phyloP scores from a whole-genome alignment of 2,113 vertebrate species.

The Opisthocomus hoazin region DNA sequence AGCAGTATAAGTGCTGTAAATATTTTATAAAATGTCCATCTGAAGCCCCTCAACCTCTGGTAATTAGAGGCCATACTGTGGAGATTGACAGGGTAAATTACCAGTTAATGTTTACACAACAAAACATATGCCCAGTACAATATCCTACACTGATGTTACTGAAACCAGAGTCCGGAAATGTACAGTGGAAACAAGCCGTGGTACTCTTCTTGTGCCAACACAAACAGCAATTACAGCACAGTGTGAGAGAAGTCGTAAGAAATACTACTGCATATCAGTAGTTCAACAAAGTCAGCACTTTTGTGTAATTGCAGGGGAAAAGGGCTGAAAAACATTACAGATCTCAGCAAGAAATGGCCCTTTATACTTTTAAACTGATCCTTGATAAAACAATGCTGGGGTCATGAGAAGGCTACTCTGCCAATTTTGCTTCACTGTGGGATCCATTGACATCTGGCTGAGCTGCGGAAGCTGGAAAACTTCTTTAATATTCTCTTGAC shows the following conservation, averaged over 20 bases:
- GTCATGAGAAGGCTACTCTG: constrained; percentile 81
- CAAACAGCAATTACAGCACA: constrained; percentile 87
- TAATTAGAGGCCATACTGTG: constrained; percentile 69
- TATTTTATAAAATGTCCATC: constrained; percentile 66
- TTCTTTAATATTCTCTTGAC: constrained; percentile 91
- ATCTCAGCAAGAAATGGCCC: constrained; percentile 70
- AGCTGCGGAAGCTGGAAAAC: constrained; percentile 89
- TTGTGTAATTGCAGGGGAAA: constrained; percentile 76
- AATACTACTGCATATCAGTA: constrained; percentile 79
- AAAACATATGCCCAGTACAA: constrained; percentile 82
- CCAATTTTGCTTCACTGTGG: constrained; percentile 84
- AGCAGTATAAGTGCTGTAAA: constrained; percentile 52
- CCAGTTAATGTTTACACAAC: constrained; percentile 82
- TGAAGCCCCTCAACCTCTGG: constrained; percentile 57
- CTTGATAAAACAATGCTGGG: constrained; percentile 75
- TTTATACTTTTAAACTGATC: constrained; percentile 72
- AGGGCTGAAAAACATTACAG: constrained; percentile 69
- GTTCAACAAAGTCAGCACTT: constrained; percentile 83
- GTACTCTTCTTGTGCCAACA: constrained; percentile 81
- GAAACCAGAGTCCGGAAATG: constrained; percentile 83
- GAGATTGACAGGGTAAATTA: constrained; percentile 77
- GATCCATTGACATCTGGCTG: constrained; percentile 88
- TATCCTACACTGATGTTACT: constrained; percentile 82
- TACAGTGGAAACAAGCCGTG: constrained; percentile 78
- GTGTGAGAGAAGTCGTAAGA: constrained; percentile 83